Base-by-base conservation (phyloP, 2,113 vertebrate species). In the Hystrix cristata region DNA sequence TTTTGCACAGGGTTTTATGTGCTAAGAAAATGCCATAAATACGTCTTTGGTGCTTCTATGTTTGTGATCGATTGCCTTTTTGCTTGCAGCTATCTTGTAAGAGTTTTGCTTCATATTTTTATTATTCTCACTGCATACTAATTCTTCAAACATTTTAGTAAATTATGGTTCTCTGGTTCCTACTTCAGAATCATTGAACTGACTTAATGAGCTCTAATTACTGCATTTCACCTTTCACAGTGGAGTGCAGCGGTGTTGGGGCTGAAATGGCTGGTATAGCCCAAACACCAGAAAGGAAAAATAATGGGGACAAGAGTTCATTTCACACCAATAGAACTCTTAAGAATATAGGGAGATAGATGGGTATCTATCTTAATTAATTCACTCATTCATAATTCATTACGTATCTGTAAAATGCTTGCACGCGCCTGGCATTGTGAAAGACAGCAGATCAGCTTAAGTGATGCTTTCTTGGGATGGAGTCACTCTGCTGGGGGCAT, bases 151-250 rank as follows among this genome's bases (percentile, higher is more conserved):
- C 84, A 74, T 92, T 95, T 51, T 59, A 96, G 85, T 79, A 95
- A 97, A 97, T 90, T 96, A 91, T 51, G 83, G 79, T 48, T 91
- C 95, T 96, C 97, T 93, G 38, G 64, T 87, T 94, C 86, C 94
- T 91, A 93, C 90, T 96, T 72, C 92, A 97, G 88, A 95, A 91
- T 94, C 88, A 57, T 96, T 98, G 86, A 96, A 60, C 95, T 91
- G 96, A 97, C 82, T 96, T 98, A 98, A 98, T 96, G 97, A 98
- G 90, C 79, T 95, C 91, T 97, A 97, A 97, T 97, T 96, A 96
- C 31, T 96, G 9, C 81, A 74, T 96, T 98, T 97, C 55, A 96
- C 97, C 96, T 98, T 85, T 96, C 93, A 93, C 67, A n/a, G 67
- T 89, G 78, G 83, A 82, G 78, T 15, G 15, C 83, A 83, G 97